Base-by-base conservation (phyloP, 2,113 vertebrate genomes). In the Chrysemys picta region DNA sequence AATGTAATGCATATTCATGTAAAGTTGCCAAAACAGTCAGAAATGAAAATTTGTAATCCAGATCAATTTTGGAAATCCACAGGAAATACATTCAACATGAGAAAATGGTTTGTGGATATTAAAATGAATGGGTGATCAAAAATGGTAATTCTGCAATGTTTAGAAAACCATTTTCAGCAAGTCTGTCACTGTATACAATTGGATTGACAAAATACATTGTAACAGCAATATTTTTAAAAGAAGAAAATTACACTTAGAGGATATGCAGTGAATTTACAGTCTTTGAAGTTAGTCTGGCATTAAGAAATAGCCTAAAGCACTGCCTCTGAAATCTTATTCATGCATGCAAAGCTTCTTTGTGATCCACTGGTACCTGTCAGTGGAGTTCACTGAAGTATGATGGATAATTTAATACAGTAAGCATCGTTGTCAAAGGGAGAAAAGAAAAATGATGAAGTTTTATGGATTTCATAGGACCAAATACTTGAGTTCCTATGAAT, bases 21-120 rank as follows among this genome's bases (percentile, higher is more conserved):
- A 96, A 96, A 79, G n/a, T 93, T 88, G 69, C 54, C 95, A 94
- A 79, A 54, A 24, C 84, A 90, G 22, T 82, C 82, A 84, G 76
- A 87, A 95, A 96, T 89, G 31, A 97, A 96, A 96, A 95, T 88
- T 85, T 12, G 25, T 88, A 93, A 31, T 89, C 96, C 84, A 80
- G 47, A 96, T 95, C 49, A 85, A 42, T 80, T 93, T 92, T 83
- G 80, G 87, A 96, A 98, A 96, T 76, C 56, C 56, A 89, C 96
- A 96, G 49, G 54, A 31, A 84, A 89, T 79, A 89, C 2, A 2
- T 13, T 90, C 50, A 82, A 35, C 3, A 7, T 69, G 52, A 69
- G 6, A 96, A 78, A 78, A 81, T 94, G 3, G 10, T 87, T 78
- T 94, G 84, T 72, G n/a, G n/a, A 91, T 65, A 87, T 90, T 94